These are phyloP conservation scores for Chascanopsetta lugubris DNA, from an alignment of 2,113 vertebrate species.

Conservation along the genomic window DNA sequence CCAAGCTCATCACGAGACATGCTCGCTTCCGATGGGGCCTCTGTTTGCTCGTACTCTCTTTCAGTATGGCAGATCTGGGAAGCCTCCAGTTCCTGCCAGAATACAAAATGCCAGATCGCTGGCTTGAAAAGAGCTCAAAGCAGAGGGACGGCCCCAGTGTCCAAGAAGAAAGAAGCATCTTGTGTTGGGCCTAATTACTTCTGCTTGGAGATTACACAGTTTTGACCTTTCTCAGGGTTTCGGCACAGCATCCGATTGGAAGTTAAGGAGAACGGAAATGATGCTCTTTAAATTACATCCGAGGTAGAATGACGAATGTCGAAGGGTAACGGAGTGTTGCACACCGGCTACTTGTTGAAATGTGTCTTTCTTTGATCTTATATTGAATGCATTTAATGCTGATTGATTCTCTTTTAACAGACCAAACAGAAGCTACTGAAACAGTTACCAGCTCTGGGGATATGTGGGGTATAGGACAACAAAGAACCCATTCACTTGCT, in stretches of 20 bases:
- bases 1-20: conserved; percentile 58
- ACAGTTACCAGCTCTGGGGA: too few relatives aligned
- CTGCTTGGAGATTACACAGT: conserved; percentile 63
- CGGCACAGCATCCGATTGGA: conserved; percentile 27
- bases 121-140: conserved; percentile 57
- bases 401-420: too few relatives aligned
- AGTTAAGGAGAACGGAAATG: conserved; percentile 20
- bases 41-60: conserved; percentile 40
- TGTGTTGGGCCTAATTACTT: conserved; percentile 75
- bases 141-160: conserved; percentile 56
- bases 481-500: not conserved
- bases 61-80: conserved; percentile 65
- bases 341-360: too few relatives aligned
- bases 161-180: conserved; percentile 66
- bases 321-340: not conserved
- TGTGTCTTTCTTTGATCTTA: too few relatives aligned
- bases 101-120: conserved; percentile 60
- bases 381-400: not conserved
- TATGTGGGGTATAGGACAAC: too few relatives aligned
- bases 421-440: too few relatives aligned
- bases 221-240: conserved; percentile 67
- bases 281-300: conserved; percentile 36
- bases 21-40: conserved; percentile 50
- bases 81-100: conserved; percentile 67
- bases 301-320: conserved; percentile 16